Percentiles rank a stretch among this genome's conserved stretches.
These are phyloP conservation scores for Argyra leucocephala DNA, from an alignment of 2,888 invertebrate genomes.

Conservation along the genomic window DNA sequence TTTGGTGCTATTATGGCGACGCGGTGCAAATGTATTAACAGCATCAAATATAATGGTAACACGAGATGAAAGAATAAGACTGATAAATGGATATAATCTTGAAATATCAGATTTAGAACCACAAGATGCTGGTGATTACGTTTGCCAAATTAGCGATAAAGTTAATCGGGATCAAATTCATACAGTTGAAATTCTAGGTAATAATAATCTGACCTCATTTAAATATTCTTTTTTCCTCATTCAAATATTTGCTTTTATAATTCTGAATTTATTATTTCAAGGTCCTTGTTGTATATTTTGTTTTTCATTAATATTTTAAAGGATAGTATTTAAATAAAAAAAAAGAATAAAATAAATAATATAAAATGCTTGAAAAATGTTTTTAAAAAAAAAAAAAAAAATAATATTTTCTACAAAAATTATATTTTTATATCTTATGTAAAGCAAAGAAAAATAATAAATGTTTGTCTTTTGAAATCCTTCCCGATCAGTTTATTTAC, in stretches of 20 bases:
- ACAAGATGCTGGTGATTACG: conserved; percentile 59
- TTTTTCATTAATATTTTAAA: no score
- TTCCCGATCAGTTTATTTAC: not conserved
- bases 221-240: not conserved
- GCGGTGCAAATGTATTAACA: conserved; percentile 62
- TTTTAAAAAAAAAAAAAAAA: no score
- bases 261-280: no score
- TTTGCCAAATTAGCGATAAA: conserved; percentile 63
- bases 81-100: conserved; percentile 61
- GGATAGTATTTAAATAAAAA: no score
- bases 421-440: not conserved
- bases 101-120: conserved; percentile 62
- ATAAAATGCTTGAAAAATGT: not conserved
- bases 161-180: conserved; percentile 60
- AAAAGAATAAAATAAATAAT: no score
- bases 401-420: not conserved
- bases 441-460: not conserved
- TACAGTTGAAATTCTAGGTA: conserved; percentile 57
- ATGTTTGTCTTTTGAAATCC: not conserved
- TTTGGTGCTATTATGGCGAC: conserved; percentile 58
- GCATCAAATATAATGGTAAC: conserved; percentile 64
- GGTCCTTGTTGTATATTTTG: no score
- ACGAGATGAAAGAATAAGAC: conserved; percentile 55
- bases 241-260: no score
- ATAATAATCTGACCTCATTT: conserved; percentile 14